These are phyloP conservation scores for Chrysolina americana DNA, from an alignment of 2,888 invertebrate genomes.

Conservation along the genomic window DNA sequence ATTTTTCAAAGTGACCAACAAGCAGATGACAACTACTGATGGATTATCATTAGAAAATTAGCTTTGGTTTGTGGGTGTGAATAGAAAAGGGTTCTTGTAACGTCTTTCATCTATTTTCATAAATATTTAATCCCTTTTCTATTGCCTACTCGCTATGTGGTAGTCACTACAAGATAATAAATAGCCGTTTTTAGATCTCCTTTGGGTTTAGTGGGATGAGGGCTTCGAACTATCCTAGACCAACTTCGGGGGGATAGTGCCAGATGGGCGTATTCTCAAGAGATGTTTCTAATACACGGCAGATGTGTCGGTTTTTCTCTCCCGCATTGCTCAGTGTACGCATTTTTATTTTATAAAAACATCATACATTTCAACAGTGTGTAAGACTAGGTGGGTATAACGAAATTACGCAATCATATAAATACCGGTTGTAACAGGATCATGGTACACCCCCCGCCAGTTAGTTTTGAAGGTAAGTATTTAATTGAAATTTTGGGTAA, in stretches of 20 bases:
- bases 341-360: constrained; percentile 9
- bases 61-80: background rate
- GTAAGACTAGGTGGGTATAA: background rate
- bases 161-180: constrained; percentile 44
- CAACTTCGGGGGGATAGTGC: constrained; percentile 40
- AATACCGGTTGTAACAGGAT: no score
- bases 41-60: constrained; percentile 13
- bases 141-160: constrained; percentile 36
- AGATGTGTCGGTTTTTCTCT: constrained; percentile 40
- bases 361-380: background rate
- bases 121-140: constrained; percentile 35
- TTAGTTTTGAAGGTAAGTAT: no score
- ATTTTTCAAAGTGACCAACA: background rate
- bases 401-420: background rate
- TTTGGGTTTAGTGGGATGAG: constrained; percentile 55
- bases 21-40: constrained; percentile 1
- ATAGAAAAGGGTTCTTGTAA: constrained; percentile 20
- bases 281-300: constrained; percentile 40
- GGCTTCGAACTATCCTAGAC: constrained; percentile 47
- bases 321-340: constrained; percentile 16
- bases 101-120: constrained; percentile 12
- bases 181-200: constrained; percentile 47
- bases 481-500: no score
- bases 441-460: no score
- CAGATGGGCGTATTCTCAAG: constrained; percentile 48